These are phyloP conservation scores for Lampris incognitus DNA, from an alignment of 2,113 vertebrate species.

Conservation along the genomic window DNA sequence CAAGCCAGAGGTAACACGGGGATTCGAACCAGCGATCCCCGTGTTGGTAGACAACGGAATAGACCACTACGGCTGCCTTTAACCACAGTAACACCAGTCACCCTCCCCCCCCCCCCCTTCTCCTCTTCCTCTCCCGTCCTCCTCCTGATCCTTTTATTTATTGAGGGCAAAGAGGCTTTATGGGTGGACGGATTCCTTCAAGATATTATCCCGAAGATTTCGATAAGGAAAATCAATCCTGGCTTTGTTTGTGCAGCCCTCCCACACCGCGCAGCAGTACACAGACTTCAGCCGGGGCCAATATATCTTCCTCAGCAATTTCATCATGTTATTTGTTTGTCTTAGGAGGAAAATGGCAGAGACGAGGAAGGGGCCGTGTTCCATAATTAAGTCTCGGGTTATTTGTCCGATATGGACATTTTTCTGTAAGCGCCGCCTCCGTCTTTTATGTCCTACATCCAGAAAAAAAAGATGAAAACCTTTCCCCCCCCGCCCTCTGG, in stretches of 20 bases:
- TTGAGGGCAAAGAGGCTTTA: conserved; percentile 26
- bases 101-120: background rate
- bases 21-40: too few relatives aligned
- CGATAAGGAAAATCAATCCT: conserved; percentile 67
- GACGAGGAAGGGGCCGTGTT: conserved; percentile 29
- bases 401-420: background rate
- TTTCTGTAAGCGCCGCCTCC: conserved; percentile 33
- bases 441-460: conserved; percentile 33
- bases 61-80: background rate
- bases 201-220: conserved; percentile 61
- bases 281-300: conserved; percentile 38
- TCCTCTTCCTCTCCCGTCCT: conserved; percentile 1
- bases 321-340: conserved; percentile 69
- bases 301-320: conserved; percentile 62
- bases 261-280: conserved; percentile 38
- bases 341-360: conserved; percentile 31
- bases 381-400: conserved; percentile 14
- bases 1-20: too few relatives aligned
- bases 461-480: conserved; percentile 42
- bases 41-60: too few relatives aligned
- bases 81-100: too few relatives aligned
- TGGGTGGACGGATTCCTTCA: conserved; percentile 44
- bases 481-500: conserved; percentile 16
- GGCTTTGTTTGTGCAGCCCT: conserved; percentile 59
- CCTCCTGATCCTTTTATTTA: conserved; percentile 3